A percentile compares a stretch with the other conserved stretches of the same genome.
These are phyloP conservation scores for Cossypha polioptera DNA, from an alignment of 2,797 vertebrate genomes.

Conservation along the genomic window DNA sequence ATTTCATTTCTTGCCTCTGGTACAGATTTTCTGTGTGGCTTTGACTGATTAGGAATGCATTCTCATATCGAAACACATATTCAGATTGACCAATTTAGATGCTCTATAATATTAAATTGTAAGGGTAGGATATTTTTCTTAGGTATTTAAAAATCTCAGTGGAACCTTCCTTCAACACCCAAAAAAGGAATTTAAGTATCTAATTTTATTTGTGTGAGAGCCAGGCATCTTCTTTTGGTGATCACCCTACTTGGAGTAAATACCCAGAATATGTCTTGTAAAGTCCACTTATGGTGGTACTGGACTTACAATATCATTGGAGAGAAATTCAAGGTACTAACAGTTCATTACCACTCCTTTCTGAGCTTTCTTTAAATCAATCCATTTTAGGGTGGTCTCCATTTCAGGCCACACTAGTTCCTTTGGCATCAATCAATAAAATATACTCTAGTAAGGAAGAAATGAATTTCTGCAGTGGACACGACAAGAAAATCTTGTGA, in stretches of 20 bases:
- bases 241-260: not conserved
- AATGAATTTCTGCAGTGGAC: not conserved
- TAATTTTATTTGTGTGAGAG: not conserved
- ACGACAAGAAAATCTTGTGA: not conserved
- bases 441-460: not conserved
- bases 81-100: not conserved
- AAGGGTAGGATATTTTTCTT: not conserved
- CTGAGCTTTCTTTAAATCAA: not conserved
- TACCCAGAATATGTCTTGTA: not conserved
- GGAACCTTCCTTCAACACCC: not conserved
- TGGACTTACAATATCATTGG: not conserved
- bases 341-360: not conserved
- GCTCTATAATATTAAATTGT: not conserved
- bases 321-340: not conserved
- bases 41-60: not conserved
- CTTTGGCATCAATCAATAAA: not conserved
- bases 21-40: not conserved
- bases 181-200: not conserved
- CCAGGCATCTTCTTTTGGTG: not conserved
- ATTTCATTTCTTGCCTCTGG: not conserved
- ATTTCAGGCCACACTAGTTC: not conserved
- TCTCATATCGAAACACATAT: not conserved
- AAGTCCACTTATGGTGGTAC: not conserved
- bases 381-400: not conserved
- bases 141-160: not conserved